Percentiles rank a stretch among this genome's conserved stretches.
Evolutionary conservation across 2,888 invertebrate species (phyloP).

Genomic region (Ametastegia equiseti): DNA sequence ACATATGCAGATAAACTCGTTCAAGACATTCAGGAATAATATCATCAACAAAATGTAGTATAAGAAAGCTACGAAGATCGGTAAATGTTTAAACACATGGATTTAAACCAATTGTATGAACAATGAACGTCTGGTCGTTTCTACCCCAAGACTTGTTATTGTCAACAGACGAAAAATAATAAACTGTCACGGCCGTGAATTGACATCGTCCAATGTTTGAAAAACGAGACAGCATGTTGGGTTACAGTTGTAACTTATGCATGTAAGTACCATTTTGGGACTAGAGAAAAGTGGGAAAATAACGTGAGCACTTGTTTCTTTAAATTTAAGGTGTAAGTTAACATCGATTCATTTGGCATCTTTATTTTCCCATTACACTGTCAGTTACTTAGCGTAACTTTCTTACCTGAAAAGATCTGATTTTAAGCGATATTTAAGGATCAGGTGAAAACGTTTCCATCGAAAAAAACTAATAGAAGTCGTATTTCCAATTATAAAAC

Average conservation of each 20-base stretch:
- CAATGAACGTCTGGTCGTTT: background rate
- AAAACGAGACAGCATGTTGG: too few relatives aligned
- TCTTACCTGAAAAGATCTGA: background rate
- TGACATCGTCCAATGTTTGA: too few relatives aligned
- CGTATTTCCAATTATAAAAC: background rate
- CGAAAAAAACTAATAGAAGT: slow-evolving; percentile 9
- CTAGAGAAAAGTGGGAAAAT: background rate
- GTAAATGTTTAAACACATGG: background rate
- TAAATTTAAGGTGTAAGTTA: background rate
- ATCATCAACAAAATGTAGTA: background rate
- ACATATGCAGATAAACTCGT: too few relatives aligned
- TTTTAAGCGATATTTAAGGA: background rate
- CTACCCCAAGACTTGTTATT: too few relatives aligned
- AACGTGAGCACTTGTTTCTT: background rate
- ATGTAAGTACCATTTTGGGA: background rate
- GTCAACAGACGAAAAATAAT: background rate
- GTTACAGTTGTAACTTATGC: too few relatives aligned
- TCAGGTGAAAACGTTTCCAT: background rate
- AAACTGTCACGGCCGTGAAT: too few relatives aligned
- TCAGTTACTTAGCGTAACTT: background rate
- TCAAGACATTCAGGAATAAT: background rate
- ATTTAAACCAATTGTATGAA: background rate
- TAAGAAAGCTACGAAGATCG: background rate
- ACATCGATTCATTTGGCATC: slow-evolving; percentile 10
- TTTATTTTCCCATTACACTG: slow-evolving; percentile 27